Evolutionary conservation across 2,113 vertebrate species (phyloP).

Genomic region (Heteronetta atricapilla): DNA sequence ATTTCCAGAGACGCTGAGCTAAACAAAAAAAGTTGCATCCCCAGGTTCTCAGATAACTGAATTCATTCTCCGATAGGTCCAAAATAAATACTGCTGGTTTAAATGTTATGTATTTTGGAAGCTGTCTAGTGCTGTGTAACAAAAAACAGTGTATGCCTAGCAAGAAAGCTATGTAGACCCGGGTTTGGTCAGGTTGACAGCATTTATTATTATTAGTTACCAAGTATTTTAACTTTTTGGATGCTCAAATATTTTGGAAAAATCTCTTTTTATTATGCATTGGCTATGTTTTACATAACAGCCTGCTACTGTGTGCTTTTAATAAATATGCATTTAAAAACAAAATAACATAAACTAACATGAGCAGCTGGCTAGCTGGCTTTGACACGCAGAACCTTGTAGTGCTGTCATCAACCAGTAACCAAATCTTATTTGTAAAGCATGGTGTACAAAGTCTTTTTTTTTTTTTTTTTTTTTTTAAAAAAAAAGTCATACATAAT

Average conservation of each 20-base stretch:
- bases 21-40: neutral
- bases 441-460: neutral
- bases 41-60: neutral
- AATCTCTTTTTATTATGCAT: neutral
- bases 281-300: neutral
- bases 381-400: neutral
- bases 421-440: neutral
- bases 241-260: neutral
- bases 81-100: neutral
- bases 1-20: neutral
- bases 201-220: neutral
- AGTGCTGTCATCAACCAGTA: neutral
- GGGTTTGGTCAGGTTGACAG: neutral
- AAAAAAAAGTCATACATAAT: neutral
- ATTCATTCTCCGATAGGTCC: neutral
- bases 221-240: neutral
- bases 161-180: neutral
- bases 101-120: neutral
- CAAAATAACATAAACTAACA: neutral
- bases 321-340: neutral
- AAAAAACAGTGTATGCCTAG: fast-evolving
- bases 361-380: neutral
- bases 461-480: neutral
- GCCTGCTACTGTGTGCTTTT: neutral
- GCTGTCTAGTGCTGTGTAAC: neutral